Evolutionary conservation across 2,888 invertebrate species (phyloP).

Genomic region (Biston betularia): DNA sequence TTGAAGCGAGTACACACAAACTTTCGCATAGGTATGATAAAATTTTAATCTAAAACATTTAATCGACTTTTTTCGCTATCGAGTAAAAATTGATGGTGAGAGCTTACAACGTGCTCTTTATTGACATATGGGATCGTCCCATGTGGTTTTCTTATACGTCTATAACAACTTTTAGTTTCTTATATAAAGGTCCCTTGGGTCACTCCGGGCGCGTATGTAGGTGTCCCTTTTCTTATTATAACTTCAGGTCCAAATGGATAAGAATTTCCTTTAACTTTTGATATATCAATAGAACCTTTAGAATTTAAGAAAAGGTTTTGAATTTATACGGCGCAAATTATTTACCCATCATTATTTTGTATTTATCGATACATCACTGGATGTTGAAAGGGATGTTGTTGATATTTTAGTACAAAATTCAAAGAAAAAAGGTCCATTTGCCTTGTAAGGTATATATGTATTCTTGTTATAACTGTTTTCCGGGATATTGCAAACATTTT

Average conservation of each 20-base stretch:
- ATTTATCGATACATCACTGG: no score
- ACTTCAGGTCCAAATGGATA: constrained; percentile 13
- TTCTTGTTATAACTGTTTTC: constrained; percentile 14
- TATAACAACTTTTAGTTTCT: constrained; percentile 48
- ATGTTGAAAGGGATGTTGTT: no score
- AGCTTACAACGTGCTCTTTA: constrained; percentile 20
- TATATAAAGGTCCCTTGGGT: constrained; percentile 38
- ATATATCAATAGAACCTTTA: constrained; percentile 5
- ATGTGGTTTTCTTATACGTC: constrained; percentile 36
- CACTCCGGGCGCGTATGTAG: constrained; percentile 21
- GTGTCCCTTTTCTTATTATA: constrained; percentile 31
- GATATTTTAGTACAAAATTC: background rate
- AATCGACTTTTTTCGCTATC: no score
- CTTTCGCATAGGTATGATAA: background rate
- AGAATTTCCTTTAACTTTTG: constrained; percentile 14
- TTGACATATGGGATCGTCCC: constrained; percentile 36
- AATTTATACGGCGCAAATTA: background rate
- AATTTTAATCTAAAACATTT: no score
- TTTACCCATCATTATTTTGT: no score
- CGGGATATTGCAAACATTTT: constrained; percentile 22
- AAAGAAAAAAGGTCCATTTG: no score
- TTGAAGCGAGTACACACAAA: no score
- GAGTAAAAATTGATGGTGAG: background rate
- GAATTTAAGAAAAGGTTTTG: constrained; percentile 2
- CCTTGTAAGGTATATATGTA: background rate